Conservation (phyloP, 2,797 vertebrate species). For the Poliocrania exsul region DNA sequence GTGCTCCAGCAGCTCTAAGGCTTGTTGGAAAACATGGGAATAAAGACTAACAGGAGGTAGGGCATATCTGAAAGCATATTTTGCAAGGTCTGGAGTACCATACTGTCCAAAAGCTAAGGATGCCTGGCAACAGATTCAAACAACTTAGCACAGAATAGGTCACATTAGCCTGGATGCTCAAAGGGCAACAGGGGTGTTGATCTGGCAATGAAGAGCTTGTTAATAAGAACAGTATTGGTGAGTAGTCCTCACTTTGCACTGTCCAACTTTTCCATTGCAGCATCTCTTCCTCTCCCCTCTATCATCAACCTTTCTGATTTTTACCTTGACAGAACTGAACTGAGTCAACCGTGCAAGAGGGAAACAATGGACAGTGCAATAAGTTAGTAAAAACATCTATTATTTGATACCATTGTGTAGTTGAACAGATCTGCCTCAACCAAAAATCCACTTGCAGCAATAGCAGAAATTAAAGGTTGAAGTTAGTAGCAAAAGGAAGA, state of each 20-base stretch:
- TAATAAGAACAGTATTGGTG: background rate
- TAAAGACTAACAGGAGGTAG: background rate
- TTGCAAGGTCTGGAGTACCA: background rate
- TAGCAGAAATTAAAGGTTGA: background rate
- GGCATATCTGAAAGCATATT: background rate
- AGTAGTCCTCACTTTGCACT: background rate
- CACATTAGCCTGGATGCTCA: background rate
- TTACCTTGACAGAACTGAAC: background rate
- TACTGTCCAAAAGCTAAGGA: background rate
- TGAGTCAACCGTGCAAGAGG: background rate
- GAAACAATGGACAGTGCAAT: background rate
- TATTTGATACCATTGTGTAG: background rate
- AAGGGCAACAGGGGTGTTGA: background rate
- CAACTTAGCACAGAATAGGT: background rate
- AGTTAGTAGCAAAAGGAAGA: background rate
- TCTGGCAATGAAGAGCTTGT: background rate
- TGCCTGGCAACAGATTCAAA: background rate
- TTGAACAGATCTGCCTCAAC: background rate
- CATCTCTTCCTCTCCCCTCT: background rate
- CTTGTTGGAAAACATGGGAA: background rate
- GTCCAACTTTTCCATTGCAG: background rate
- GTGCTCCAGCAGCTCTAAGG: background rate
- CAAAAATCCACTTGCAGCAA: background rate
- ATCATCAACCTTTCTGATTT: background rate
- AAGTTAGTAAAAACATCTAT: background rate